Evolutionary conservation across 2,113 vertebrate species (phyloP).

Genomic region (Cyrtonyx montezumae): DNA sequence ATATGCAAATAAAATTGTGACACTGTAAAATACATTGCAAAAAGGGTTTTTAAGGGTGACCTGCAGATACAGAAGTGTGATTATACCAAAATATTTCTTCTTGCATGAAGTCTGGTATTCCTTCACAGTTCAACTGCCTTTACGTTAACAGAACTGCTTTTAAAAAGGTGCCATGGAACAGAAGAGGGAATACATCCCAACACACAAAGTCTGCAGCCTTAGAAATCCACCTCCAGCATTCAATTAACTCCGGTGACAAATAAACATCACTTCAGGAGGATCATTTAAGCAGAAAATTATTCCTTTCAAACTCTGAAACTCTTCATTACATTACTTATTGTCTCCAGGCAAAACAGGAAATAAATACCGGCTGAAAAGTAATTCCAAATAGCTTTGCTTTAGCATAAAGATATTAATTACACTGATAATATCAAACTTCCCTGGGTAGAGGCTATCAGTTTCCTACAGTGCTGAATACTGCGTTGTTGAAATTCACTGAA

Average conservation of each 20-base stretch:
- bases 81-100: neutral
- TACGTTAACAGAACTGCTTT: neutral
- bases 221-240: slow-evolving; percentile 59
- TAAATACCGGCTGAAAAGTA: slow-evolving; percentile 42
- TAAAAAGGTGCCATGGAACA: neutral
- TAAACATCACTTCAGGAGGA: slow-evolving; percentile 61
- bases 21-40: neutral
- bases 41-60: neutral
- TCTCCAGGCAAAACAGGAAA: slow-evolving; percentile 65
- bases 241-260: slow-evolving; percentile 60
- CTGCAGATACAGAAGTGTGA: neutral
- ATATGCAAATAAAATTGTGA: neutral
- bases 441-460: slow-evolving; percentile 27
- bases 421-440: slow-evolving; percentile 45
- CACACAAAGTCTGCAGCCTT: neutral
- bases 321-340: slow-evolving; percentile 58
- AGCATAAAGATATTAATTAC: slow-evolving; percentile 58
- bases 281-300: slow-evolving; percentile 70
- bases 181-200: neutral
- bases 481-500: slow-evolving; percentile 11
- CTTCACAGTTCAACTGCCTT: neutral
- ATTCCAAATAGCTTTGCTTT: slow-evolving; percentile 39
- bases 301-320: slow-evolving; percentile 61
- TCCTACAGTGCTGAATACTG: slow-evolving; percentile 19
- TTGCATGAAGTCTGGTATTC: neutral